Percentiles rank a stretch among this genome's conserved stretches.
phyloP scores from a whole-genome alignment of 2,888 invertebrate species.

The Pachydiplax longipennis region DNA sequence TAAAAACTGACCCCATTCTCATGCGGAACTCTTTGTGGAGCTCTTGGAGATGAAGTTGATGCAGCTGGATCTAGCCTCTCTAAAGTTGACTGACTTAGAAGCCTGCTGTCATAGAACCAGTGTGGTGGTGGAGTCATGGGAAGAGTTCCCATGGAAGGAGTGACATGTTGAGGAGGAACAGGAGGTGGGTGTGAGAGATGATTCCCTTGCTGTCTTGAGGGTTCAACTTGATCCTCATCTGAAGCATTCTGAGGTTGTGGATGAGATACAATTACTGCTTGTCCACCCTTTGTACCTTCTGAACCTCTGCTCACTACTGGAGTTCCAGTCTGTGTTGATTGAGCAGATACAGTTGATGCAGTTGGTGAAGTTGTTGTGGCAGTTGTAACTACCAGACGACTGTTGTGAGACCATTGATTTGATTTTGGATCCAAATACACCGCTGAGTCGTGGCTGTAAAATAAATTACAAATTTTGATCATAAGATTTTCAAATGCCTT shows the following conservation, averaged over 20 bases:
- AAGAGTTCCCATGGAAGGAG: slow-evolving; percentile 17
- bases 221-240: slow-evolving; percentile 12
- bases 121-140: slow-evolving; percentile 49
- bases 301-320: not conserved
- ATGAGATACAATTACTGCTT: slow-evolving; percentile 16
- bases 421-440: slow-evolving; percentile 63
- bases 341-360: slow-evolving; percentile 9
- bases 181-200: slow-evolving; percentile 8
- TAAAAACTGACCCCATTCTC: slow-evolving; percentile 9
- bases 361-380: slow-evolving; percentile 45
- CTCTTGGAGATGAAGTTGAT: slow-evolving; percentile 17
- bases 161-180: slow-evolving; percentile 5
- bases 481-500: slow-evolving; percentile 50
- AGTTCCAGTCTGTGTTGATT: slow-evolving; percentile 6
- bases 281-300: slow-evolving; percentile 9
- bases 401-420: slow-evolving; percentile 63
- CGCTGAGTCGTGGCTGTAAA: slow-evolving; percentile 59
- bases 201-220: not conserved
- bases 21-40: slow-evolving; percentile 29
- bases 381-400: slow-evolving; percentile 57
- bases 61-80: slow-evolving; percentile 50
- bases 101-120: slow-evolving; percentile 56
- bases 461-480: slow-evolving; percentile 47
- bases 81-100: slow-evolving; percentile 53
- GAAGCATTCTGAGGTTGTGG: slow-evolving; percentile 18